phyloP scores from a whole-genome alignment of 2,888 invertebrate species.

The Zaprionus lineosus region DNA sequence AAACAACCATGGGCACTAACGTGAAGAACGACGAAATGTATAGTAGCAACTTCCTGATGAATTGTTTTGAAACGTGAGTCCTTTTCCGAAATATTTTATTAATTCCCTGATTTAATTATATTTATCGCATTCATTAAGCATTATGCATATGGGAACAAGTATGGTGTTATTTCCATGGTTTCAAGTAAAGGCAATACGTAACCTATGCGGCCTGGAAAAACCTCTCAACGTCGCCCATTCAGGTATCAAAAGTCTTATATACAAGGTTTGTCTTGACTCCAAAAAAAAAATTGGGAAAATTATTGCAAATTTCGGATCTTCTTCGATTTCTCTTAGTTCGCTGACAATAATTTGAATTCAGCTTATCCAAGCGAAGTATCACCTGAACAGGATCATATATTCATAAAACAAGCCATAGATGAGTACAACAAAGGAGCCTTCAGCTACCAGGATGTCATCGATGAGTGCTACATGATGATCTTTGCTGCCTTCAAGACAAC shows the following conservation, averaged over 20 bases:
- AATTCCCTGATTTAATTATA: too few relatives aligned
- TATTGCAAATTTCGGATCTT: too few relatives aligned
- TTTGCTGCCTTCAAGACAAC: slow-evolving; percentile 78
- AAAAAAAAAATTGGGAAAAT: too few relatives aligned
- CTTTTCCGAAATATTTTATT: too few relatives aligned
- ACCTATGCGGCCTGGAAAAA: slow-evolving; percentile 42
- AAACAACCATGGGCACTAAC: slow-evolving; percentile 14
- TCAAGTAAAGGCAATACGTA: too few relatives aligned
- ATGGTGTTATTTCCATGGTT: slow-evolving; percentile 72
- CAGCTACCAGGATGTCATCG: slow-evolving; percentile 58
- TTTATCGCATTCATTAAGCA: too few relatives aligned
- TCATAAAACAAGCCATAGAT: slow-evolving; percentile 63
- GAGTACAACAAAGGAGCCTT: slow-evolving; percentile 55
- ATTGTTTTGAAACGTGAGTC: slow-evolving; percentile 1
- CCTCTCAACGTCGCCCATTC: slow-evolving; percentile 46
- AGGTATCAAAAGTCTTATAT: slow-evolving; percentile 53
- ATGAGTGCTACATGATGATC: slow-evolving; percentile 68
- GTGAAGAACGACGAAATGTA: slow-evolving; percentile 1
- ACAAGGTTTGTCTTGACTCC: slow-evolving; percentile 61
- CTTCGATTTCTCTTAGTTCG: slow-evolving; percentile 47
- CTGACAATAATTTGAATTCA: slow-evolving; percentile 39
- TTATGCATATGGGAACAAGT: too few relatives aligned
- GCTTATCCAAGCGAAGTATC: too few relatives aligned
- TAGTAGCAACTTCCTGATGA: not conserved
- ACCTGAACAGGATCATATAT: slow-evolving; percentile 1